A percentile compares a stretch with the other conserved stretches of the same genome.
These are phyloP conservation scores for Globicephala melas DNA, from an alignment of 2,113 vertebrate species.

Conservation along the genomic window DNA sequence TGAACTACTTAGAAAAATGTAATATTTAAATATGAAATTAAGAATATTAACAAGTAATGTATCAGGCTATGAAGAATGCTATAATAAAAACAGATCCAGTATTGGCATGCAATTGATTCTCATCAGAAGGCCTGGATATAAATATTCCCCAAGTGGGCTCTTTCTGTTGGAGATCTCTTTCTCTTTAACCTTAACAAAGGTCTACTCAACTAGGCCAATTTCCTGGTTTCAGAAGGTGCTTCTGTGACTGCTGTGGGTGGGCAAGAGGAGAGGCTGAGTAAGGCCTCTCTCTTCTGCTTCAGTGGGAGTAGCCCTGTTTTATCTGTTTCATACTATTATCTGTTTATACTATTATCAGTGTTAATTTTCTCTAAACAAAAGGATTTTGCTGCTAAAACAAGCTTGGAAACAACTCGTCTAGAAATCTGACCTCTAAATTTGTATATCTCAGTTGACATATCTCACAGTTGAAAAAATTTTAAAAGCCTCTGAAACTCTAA, in stretches of 20 bases:
- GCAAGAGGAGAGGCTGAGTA: neutral
- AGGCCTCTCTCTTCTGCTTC: neutral
- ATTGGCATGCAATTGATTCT: neutral
- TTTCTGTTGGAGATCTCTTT: neutral
- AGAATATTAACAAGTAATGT: neutral
- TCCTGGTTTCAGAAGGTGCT: neutral
- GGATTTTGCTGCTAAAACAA: slow-evolving; percentile 26
- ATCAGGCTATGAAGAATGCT: neutral
- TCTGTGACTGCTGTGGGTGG: neutral
- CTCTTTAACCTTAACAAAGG: neutral
- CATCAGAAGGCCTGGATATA: neutral
- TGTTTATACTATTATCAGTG: neutral
- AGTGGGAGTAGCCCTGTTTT: neutral
- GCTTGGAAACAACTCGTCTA: neutral
- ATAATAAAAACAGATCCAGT: neutral
- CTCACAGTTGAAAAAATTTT: neutral
- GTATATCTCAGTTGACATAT: neutral
- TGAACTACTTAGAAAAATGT: neutral
- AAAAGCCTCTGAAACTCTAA: slow-evolving; percentile 17
- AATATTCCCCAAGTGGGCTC: neutral
- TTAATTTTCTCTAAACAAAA: slow-evolving; percentile 21
- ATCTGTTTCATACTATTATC: neutral
- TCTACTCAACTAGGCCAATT: neutral
- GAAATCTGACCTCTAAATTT: slow-evolving; percentile 28
- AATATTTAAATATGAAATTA: slow-evolving; percentile 22